phyloP scores from a whole-genome alignment of 2,113 vertebrate genomes.

The Microcebus tavaratra region DNA sequence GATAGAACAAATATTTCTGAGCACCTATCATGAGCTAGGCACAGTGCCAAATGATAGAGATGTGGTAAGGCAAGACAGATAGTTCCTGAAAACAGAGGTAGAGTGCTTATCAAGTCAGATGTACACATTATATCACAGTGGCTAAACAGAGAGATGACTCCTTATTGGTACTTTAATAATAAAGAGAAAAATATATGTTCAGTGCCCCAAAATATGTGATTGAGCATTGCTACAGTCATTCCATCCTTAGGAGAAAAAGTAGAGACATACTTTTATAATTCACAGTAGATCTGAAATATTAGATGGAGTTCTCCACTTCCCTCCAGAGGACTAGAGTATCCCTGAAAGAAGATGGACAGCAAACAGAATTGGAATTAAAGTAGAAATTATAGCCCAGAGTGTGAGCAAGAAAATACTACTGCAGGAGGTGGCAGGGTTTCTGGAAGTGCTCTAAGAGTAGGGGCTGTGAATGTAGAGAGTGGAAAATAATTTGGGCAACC shows the following conservation, averaged over 20 bases:
- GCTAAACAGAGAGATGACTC: neutral
- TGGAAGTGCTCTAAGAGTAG: neutral
- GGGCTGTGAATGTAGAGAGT: neutral
- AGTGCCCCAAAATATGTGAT: neutral
- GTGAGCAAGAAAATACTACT: neutral
- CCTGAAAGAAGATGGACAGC: neutral
- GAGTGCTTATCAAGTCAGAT: neutral
- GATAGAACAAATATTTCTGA: neutral
- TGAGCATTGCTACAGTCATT: neutral
- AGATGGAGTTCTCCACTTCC: neutral
- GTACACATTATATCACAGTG: neutral
- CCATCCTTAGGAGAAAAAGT: neutral
- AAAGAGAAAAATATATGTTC: neutral
- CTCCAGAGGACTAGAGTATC: neutral
- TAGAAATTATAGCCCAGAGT: neutral
- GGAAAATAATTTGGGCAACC: neutral
- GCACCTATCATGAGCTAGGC: neutral
- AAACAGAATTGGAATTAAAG: neutral
- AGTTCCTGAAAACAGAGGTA: neutral
- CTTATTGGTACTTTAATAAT: neutral
- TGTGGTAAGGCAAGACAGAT: neutral
- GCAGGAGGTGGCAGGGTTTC: neutral
- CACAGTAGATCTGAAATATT: neutral
- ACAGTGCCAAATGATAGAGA: neutral
- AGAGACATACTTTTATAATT: neutral